A percentile compares a stretch with the other conserved stretches of the same genome.
Evolutionary conservation across 1,140 invertebrate genomes (phyloP).

Genomic region (Cepaea nemoralis): DNA sequence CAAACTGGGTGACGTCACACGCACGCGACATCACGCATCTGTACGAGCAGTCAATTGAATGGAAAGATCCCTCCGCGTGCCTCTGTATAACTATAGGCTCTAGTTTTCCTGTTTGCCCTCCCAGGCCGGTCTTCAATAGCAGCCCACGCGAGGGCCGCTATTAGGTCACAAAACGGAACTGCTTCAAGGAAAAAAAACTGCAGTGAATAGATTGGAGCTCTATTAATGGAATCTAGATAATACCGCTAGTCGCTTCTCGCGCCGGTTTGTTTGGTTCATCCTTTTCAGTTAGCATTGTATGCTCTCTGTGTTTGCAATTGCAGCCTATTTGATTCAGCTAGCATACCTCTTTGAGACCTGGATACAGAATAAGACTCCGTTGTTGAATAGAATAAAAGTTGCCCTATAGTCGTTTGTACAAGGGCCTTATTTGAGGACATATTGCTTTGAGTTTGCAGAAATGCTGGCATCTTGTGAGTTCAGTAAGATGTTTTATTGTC

Average conservation of each 20-base stretch:
- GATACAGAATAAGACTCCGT: background rate
- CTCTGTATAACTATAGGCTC: background rate
- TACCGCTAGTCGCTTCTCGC: conserved; percentile 6
- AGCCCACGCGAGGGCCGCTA: background rate
- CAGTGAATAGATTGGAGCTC: background rate
- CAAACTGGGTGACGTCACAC: background rate
- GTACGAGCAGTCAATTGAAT: conserved; percentile 1
- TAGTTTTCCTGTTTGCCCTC: background rate
- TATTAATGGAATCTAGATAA: background rate
- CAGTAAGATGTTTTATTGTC: background rate
- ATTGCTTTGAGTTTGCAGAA: background rate
- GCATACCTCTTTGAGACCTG: background rate
- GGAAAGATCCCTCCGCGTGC: background rate
- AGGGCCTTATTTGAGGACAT: background rate
- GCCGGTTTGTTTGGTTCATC: background rate
- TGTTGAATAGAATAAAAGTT: background rate
- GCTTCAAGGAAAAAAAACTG: background rate
- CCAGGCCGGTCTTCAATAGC: background rate
- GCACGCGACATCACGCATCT: conserved; percentile 13
- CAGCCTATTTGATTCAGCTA: background rate
- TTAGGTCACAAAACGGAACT: background rate
- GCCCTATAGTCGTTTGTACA: background rate
- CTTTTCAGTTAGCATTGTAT: background rate
- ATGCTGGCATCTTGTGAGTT: background rate
- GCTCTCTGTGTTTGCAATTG: background rate